Evolutionary conservation across 2,888 invertebrate genomes (phyloP), one percentile per base, ranked within the genome.

Genomic region (Omphaloscelis lunosa): DNA sequence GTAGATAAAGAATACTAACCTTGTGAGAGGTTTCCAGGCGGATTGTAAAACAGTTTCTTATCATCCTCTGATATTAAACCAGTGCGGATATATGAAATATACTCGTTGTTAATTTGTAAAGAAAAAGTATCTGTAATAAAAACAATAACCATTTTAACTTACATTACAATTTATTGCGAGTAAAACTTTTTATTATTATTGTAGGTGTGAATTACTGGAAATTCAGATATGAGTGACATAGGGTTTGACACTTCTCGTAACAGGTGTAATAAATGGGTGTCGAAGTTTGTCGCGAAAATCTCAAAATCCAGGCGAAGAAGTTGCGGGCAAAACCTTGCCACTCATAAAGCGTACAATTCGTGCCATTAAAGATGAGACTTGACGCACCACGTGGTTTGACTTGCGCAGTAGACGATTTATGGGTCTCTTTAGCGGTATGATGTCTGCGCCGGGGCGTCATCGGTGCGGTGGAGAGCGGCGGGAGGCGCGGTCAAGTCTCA

Each of bases 31-130:
- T 85, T 56, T 23, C 73, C 87, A 0, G 70, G 11, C 6, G 88
- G 88, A 61, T 88, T 89, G 12, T 12, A 75, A 59, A 72, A 88
- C 0, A 29, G 39, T 11, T 58, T 67, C 34, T 79, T 87, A 0
- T 87, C 79, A 0, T 69, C 81, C 20, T 83, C 81, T 5, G 79
- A 56, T 66, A 87, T 23, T 61, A 87, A 67, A 20, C 74, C 80
- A 48, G 65, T 27, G 0, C 11, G 0, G 0, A 15, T 4, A 9
- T 0, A 1, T 11, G 0, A 0, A 20, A 83, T 1, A 56, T 71
- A 67, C 0, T 7, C 0, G 29, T 65, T 72, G 23, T 75, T 23
- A 2, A 0, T 15, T 17, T 51, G 29, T 65, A 85, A 48, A n/a
- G 1, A 39, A 27, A 66, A 80, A 2, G 72, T 67, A 84, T 85